Evolutionary conservation across 2,113 vertebrate genomes (phyloP).

Genomic region (Eolophus roseicapilla): DNA sequence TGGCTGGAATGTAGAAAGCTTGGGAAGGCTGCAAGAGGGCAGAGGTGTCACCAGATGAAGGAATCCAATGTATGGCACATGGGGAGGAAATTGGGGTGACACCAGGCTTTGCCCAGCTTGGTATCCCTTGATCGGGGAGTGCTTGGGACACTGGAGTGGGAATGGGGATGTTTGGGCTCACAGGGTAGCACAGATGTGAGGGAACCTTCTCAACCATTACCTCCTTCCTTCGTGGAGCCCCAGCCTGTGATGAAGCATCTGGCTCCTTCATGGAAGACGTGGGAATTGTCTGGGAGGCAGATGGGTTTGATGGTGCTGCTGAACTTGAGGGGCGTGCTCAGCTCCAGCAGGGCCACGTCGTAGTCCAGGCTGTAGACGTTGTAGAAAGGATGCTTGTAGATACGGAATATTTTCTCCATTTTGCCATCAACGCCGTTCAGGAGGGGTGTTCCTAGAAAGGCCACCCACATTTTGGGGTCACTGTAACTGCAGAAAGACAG

Average conservation of each 20-base stretch:
- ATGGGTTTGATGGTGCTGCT: constrained; percentile 84
- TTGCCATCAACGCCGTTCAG: constrained; percentile 78
- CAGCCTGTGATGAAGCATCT: constrained; percentile 93
- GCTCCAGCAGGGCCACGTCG: constrained; percentile 88
- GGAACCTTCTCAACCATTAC: constrained; percentile 37
- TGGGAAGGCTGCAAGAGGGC: neutral
- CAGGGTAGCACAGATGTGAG: neutral
- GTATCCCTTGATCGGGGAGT: neutral
- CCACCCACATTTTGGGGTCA: constrained; percentile 84
- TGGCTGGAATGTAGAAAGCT: neutral
- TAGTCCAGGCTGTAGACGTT: constrained; percentile 88
- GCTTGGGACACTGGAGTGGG: neutral
- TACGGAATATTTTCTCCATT: constrained; percentile 81
- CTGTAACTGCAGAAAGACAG: constrained; percentile 72
- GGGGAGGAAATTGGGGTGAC: neutral
- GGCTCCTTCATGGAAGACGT: constrained; percentile 75
- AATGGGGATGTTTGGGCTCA: neutral
- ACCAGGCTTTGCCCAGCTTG: neutral
- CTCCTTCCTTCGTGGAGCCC: constrained; percentile 85
- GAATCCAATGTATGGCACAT: neutral
- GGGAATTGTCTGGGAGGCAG: constrained; percentile 84
- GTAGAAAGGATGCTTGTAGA: constrained; percentile 87
- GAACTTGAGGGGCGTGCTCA: constrained; percentile 73
- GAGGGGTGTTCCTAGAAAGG: constrained; percentile 87
- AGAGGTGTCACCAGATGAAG: neutral